phyloP scores from a whole-genome alignment of 1,140 invertebrate genomes.

The Acromyrmex charruanus region DNA sequence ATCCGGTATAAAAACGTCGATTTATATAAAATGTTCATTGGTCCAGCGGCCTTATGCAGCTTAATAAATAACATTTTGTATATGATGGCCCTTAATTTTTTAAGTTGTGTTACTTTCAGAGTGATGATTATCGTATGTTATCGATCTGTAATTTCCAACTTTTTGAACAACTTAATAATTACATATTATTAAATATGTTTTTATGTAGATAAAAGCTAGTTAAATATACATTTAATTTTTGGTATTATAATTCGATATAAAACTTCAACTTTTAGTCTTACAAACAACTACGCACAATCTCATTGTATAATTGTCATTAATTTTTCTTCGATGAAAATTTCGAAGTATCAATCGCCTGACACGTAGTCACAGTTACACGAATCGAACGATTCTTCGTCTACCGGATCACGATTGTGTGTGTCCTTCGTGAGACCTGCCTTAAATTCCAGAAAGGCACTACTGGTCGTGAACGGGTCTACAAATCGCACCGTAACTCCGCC shows the following conservation, averaged over 20 bases:
- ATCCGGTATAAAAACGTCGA: too few species aligned
- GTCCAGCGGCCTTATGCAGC: too few species aligned
- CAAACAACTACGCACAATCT: background rate
- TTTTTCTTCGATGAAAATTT: slow-evolving; percentile 40
- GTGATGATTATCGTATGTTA: background rate
- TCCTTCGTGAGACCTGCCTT: background rate
- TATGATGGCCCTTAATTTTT: too few species aligned
- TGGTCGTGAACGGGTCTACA: slow-evolving; percentile 25
- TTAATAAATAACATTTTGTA: too few species aligned
- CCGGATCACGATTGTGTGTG: slow-evolving; percentile 15
- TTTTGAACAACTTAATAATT: background rate
- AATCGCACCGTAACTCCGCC: slow-evolving; percentile 26
- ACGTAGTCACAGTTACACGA: background rate
- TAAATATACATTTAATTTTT: background rate
- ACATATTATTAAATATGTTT: background rate
- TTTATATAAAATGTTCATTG: too few species aligned
- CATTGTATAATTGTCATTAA: slow-evolving; percentile 6
- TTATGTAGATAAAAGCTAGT: background rate
- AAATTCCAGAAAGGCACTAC: slow-evolving; percentile 41
- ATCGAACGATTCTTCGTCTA: slow-evolving; percentile 14
- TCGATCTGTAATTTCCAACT: background rate
- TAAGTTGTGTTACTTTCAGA: too few species aligned
- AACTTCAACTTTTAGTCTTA: background rate
- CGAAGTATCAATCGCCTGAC: slow-evolving; percentile 4
- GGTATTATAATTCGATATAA: background rate